Evolutionary conservation across 2,888 invertebrate species (phyloP).

Genomic region (Drosophila lacicola): DNA sequence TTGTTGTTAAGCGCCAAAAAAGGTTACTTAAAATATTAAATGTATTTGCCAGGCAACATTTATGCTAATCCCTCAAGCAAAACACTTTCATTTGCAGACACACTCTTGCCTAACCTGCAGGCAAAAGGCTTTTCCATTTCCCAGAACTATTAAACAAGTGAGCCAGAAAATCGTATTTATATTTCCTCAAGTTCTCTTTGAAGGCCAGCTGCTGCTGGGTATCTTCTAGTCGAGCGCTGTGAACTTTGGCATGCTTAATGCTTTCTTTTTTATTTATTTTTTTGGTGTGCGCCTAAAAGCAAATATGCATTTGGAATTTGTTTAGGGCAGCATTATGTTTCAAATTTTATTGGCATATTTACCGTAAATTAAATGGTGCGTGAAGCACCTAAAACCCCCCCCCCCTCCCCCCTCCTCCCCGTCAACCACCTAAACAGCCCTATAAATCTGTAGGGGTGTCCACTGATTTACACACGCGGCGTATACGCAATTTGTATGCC

Average conservation of each 20-base stretch:
- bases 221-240: neutral
- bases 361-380: constrained; percentile 77
- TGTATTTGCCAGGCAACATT: too few relatives aligned
- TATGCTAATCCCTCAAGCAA: too few relatives aligned
- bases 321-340: constrained; percentile 62
- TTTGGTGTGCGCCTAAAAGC: constrained; percentile 33
- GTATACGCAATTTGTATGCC: constrained; percentile 72
- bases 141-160: too few relatives aligned
- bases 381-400: constrained; percentile 45
- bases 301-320: constrained; percentile 66
- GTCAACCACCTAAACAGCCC: constrained; percentile 9
- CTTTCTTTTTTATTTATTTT: constrained; percentile 2
- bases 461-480: constrained; percentile 46
- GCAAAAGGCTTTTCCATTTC: too few relatives aligned
- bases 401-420: constrained; percentile 9
- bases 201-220: neutral
- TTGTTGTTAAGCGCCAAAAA: too few relatives aligned
- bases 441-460: constrained; percentile 24
- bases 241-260: neutral
- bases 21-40: too few relatives aligned
- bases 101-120: too few relatives aligned
- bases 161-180: too few relatives aligned
- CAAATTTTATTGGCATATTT: constrained; percentile 79
- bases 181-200: too few relatives aligned
- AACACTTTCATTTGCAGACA: too few relatives aligned